phyloP scores from a whole-genome alignment of 2,113 vertebrate species.

The Hippocampus comes region DNA sequence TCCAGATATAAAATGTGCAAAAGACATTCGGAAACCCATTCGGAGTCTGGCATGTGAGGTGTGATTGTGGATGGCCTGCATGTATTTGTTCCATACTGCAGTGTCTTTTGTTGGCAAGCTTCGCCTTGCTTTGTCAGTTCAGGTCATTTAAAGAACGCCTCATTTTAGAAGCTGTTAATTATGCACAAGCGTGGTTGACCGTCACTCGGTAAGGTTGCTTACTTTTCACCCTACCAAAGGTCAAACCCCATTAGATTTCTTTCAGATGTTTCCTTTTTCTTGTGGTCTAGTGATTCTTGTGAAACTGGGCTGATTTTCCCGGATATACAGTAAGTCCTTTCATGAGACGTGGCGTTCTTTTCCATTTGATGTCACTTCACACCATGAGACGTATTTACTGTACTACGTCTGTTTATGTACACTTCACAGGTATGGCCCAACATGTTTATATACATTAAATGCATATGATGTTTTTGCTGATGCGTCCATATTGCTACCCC shows the following conservation, averaged over 20 bases:
- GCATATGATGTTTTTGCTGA: conserved; percentile 50
- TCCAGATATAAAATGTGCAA: conserved; percentile 2
- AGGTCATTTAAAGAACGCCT: conserved; percentile 58
- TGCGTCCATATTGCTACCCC: conserved; percentile 45
- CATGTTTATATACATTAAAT: conserved; percentile 54
- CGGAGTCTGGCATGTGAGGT: conserved; percentile 8
- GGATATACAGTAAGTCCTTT: background rate
- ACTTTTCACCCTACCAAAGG: conserved; percentile 24
- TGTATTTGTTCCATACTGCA: conserved; percentile 32
- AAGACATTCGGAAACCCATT: background rate
- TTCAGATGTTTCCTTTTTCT: conserved; percentile 15
- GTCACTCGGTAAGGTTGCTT: conserved; percentile 58
- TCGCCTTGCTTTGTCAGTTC: conserved; percentile 54
- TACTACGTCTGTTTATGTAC: conserved; percentile 28
- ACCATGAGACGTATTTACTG: conserved; percentile 23
- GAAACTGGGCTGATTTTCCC: conserved; percentile 19
- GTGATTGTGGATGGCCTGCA: conserved; percentile 9
- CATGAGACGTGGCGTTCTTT: conserved; percentile 8
- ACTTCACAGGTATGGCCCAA: conserved; percentile 21
- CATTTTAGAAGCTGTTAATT: conserved; percentile 63
- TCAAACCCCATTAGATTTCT: conserved; percentile 22
- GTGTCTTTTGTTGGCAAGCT: conserved; percentile 35
- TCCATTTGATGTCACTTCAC: conserved; percentile 23
- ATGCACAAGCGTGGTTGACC: conserved; percentile 59
- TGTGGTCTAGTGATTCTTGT: conserved; percentile 22